Evolutionary conservation across 2,888 invertebrate species (phyloP), one percentile per base, ranked within the genome.

Genomic region (Temnothorax rugatulus): DNA sequence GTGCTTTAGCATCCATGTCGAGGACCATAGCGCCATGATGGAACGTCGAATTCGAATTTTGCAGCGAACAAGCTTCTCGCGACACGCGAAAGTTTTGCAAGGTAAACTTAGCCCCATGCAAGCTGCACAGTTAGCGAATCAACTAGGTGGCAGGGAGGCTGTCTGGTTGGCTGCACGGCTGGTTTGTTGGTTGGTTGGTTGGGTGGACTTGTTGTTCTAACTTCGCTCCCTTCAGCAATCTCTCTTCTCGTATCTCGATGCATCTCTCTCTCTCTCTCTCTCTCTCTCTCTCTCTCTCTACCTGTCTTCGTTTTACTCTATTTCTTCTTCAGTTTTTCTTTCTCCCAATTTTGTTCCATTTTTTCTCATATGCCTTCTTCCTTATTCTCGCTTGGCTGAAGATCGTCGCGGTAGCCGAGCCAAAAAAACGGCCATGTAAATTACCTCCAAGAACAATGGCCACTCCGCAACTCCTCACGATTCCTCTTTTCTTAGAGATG

Each of bases 191-290:
- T 76, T 76, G 34, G 87, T 87, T 90, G 87, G 89, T 57, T 69
- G 84, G 87, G 88, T 89, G 91, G 92, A 92, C 91, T 92, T 93
- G 92, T 93, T 93, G 91, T 92, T 93, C 92, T 90, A 92, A 92
- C 92, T 92, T 88, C 84, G 86, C 86, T 90, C 88, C 87, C 87
- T 88, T 90, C 86, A 81, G 68, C 85, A 84, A 82, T 87, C 87
- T 90, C 74, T 82, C 77, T 84, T 84, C 88, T 79, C 79, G 52
- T 86, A 82, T 86, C 83, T 84, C 85, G 71, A 41, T 44, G 34
- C 57, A 15, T 18, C 9, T 64, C 38, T 64, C 25, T 47, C 34
- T 54, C 29, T 38, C 68, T 68, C 54, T 50, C 61, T 84, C 79
- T 13, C 73, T 38, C 21, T 82, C 69, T 59, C 59, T 54, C 21